Evolutionary conservation across 2,113 vertebrate genomes (phyloP), one percentile per base, ranked within the genome.

Genomic region (Eurystomus gularis): DNA sequence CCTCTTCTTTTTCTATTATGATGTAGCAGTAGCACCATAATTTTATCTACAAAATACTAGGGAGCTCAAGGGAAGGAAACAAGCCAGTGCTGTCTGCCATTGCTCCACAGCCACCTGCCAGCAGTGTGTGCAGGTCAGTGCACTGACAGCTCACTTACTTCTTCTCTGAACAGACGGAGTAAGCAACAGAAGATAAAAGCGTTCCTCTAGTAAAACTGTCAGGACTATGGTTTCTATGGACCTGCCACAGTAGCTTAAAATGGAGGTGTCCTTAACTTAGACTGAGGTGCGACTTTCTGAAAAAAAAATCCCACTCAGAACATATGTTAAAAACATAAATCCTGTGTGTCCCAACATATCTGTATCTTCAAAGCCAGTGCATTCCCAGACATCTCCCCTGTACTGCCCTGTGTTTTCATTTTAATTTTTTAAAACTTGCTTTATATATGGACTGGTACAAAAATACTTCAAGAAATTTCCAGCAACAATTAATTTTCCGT

Each of bases 401-500:
- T 64, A 51, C 16, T 66, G 19, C 8, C 8, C 12, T 39, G 3
- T n/a, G 42, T 64, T 71, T 71, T 57, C 1, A 55, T 72, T 82
- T 83, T 78, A 15, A 19, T 57, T 57, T 57, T 57, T 42, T 57
- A 13, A 64, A 71, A 66, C 7, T 52, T 79, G 7, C 29, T 35
- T 91, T 85, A 6, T 33, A 49, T 17, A 35, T 57, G 60, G 37
- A 80, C 14, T 44, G 4, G 2, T 37, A 72, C 1, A 14, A 92
- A 93, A 82, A 17, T 40, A 65, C 17, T 73, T 86, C 24, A 57
- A 82, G 35, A 48, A 72, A 90, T 81, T 88, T 92, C 31, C 40
- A 90, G 40, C 11, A 83, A 70, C 58, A 77, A 31, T 73, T 95
- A 77, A 88, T 83, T 86, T 93, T 93, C 64, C 82, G 82, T 94